Base-by-base conservation (phyloP, 2,113 vertebrate species). In the Muntiacus reevesi region DNA sequence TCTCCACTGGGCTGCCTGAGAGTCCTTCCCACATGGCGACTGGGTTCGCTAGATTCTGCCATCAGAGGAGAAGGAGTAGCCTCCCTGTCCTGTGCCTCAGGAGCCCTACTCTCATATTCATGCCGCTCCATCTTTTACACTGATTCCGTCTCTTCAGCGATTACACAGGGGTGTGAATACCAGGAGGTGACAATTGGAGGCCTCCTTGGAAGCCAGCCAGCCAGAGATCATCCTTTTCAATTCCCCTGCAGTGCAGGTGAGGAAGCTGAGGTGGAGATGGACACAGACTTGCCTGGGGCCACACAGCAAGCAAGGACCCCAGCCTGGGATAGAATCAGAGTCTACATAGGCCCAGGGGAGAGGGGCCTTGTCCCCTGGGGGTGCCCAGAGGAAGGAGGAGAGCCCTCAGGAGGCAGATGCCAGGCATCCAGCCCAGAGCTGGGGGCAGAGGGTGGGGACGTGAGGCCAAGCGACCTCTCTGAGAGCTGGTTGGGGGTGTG, bases 51-150 rank as follows among this genome's bases (percentile, higher is more conserved):
- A 3, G 47, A 82, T 15, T 33, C 11, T 27, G 30, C n/a, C 21
- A 59, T 30, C 43, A 14, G 9, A 59, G 40, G 12, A 19, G 3
- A 16, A 36, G 36, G 9, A 10, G 0, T 0, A 55, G 55, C 16
- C 15, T 23, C 36, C 1, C 36, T 10, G 2, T 17, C 33, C 27
- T 9, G 27, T 6, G 33, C 47, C 2, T 64, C 21, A 7, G 89
- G 52, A 59, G 43, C 83, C 19, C 6, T 33, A 33, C 50, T 40
- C 30, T 67, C 33, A 8, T 14, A 3, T 28, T 83, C 5, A 5
- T 5, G 11, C 36, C 7, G 2, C 13, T 43, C 45, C 13, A 7
- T 4, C 10, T 27, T 78, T 59, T 15, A 43, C 40, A 5, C 54
- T 67, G 16, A 19, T 36, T 40, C 40, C 36, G 23, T 1, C 40